These are phyloP conservation scores for Chlorops oryzae DNA, from an alignment of 1,140 invertebrate species.

Conservation along the genomic window DNA sequence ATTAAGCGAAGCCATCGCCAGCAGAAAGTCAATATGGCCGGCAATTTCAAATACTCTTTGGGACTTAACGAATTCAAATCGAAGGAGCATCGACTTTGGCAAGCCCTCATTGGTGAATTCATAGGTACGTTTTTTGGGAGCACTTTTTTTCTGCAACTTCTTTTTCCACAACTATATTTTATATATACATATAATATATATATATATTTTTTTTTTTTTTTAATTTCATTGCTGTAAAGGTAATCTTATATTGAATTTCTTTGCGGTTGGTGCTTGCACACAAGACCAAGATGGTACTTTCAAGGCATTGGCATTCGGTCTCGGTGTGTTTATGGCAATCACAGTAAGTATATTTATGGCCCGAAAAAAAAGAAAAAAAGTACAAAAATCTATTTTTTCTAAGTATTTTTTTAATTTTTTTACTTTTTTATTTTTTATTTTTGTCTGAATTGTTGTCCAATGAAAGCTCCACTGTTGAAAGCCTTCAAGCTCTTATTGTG, in stretches of 20 bases:
- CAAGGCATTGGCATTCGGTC: slow-evolving; percentile 79
- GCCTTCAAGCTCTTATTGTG: too few relatives aligned
- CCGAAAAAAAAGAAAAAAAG: too few relatives aligned
- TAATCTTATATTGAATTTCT: slow-evolving; percentile 73
- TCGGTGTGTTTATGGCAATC: slow-evolving; percentile 73
- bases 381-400: background rate
- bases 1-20: too few relatives aligned
- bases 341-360: slow-evolving; percentile 61
- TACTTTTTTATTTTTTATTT: background rate
- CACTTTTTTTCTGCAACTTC: too few relatives aligned
- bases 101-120: slow-evolving; percentile 76
- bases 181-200: background rate
- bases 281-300: slow-evolving; percentile 59
- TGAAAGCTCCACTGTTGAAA: too few relatives aligned
- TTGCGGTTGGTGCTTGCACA: slow-evolving; percentile 71
- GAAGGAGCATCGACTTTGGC: slow-evolving; percentile 55
- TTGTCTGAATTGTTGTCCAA: background rate
- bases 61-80: slow-evolving; percentile 62
- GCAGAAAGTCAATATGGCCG: too few relatives aligned
- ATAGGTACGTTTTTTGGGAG: slow-evolving; percentile 41
- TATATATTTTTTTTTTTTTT: slow-evolving; percentile 5
- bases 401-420: background rate
- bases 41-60: slow-evolving; percentile 56
- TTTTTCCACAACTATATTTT: too few relatives aligned
- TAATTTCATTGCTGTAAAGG: slow-evolving; percentile 51